Evolutionary conservation across 2,888 invertebrate genomes (phyloP).

Genomic region (Limnephilus lunatus): DNA sequence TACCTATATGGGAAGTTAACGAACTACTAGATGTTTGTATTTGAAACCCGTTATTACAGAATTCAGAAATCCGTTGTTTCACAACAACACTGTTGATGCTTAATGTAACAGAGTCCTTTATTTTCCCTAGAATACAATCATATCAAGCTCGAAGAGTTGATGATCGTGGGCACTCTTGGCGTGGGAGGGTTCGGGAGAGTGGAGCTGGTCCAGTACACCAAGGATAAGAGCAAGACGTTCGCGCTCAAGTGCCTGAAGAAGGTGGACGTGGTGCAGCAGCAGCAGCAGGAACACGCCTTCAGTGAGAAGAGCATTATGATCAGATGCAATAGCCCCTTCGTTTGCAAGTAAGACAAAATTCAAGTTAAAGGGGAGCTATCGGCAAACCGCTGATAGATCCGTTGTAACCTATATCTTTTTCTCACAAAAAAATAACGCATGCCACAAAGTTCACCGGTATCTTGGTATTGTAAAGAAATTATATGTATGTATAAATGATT

Average conservation of each 20-base stretch:
- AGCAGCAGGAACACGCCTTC: slow-evolving; percentile 92
- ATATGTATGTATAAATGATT: too few relatives aligned
- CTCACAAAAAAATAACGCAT: too few relatives aligned
- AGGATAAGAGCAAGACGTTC: slow-evolving; percentile 79
- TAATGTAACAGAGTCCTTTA: not conserved
- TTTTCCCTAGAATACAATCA: slow-evolving; percentile 78
- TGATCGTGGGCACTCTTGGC: slow-evolving; percentile 90
- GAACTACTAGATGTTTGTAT: too few relatives aligned
- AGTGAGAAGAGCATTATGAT: slow-evolving; percentile 92
- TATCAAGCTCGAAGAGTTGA: slow-evolving; percentile 87
- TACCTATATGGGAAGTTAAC: too few relatives aligned
- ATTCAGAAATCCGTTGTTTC: too few relatives aligned
- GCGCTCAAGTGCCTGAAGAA: slow-evolving; percentile 94
- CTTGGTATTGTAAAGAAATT: too few relatives aligned
- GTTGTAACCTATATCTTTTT: too few relatives aligned
- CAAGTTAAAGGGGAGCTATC: too few relatives aligned
- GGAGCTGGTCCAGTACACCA: slow-evolving; percentile 83
- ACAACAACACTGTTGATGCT: too few relatives aligned
- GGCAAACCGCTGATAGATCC: too few relatives aligned
- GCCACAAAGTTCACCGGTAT: too few relatives aligned
- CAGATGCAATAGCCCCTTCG: slow-evolving; percentile 87
- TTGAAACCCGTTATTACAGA: too few relatives aligned
- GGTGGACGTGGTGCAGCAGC: slow-evolving; percentile 90
- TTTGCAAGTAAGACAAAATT: slow-evolving; percentile 80
- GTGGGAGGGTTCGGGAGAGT: slow-evolving; percentile 96